phyloP scores from a whole-genome alignment of 2,888 invertebrate genomes.

The Neoitamus cyanurus region DNA sequence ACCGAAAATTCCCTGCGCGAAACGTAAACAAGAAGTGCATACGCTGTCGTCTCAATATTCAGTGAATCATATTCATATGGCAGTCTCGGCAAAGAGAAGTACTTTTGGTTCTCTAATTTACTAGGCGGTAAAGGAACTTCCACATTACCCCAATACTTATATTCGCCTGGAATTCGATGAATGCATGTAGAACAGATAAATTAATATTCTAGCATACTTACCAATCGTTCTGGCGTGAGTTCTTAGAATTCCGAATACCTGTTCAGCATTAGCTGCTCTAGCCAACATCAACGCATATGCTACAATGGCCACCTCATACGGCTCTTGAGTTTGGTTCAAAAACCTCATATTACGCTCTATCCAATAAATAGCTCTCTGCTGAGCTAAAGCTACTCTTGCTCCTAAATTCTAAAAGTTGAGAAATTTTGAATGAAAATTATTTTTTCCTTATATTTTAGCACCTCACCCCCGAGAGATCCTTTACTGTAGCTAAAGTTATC shows the following conservation, averaged over 20 bases:
- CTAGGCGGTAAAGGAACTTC: conserved; percentile 82
- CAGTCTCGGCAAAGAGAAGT: conserved; percentile 86
- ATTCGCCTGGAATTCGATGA: conserved; percentile 70
- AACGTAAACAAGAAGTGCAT: conserved; percentile 89
- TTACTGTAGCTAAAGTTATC: conserved; percentile 85
- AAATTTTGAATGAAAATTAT: not conserved
- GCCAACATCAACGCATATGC: conserved; percentile 87
- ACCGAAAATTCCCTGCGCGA: conserved; percentile 83
- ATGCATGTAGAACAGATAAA: not conserved
- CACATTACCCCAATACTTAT: conserved; percentile 87
- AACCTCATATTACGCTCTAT: conserved; percentile 85
- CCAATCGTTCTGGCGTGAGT: conserved; percentile 69
- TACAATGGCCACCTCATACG: conserved; percentile 88
- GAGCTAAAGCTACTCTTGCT: conserved; percentile 79
- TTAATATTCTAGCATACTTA: not conserved
- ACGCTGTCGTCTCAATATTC: conserved; percentile 93
- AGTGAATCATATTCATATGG: conserved; percentile 90
- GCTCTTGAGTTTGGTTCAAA: conserved; percentile 76
- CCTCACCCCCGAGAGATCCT: conserved; percentile 76
- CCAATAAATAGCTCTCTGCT: conserved; percentile 81
- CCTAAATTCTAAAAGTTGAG: conserved; percentile 71
- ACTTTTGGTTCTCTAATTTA: conserved; percentile 91
- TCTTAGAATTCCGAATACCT: conserved; percentile 80
- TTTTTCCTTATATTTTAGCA: not conserved
- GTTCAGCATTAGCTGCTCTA: conserved; percentile 87